These are phyloP conservation scores for Lasioglossum villosulum DNA, from an alignment of 2,888 invertebrate species.

Conservation along the genomic window DNA sequence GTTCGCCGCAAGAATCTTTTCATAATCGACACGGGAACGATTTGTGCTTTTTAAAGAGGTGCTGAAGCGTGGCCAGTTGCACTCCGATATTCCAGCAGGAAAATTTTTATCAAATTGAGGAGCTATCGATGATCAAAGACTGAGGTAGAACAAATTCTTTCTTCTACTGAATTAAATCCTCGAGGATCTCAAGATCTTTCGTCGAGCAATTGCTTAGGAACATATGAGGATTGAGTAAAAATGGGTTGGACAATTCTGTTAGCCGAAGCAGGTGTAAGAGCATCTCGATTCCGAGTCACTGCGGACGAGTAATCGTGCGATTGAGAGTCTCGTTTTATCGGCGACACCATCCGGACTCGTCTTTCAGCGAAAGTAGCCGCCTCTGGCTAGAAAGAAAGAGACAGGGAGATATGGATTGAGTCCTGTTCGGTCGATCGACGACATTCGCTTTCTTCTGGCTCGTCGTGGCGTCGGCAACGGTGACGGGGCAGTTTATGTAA, in stretches of 20 bases:
- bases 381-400: not conserved
- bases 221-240: too few species aligned
- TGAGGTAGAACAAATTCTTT: too few species aligned
- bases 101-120: not conserved
- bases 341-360: not conserved
- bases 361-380: slow-evolving; percentile 2
- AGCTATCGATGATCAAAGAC: too few species aligned
- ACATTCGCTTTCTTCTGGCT: not conserved
- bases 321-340: not conserved
- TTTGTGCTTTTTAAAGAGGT: too few species aligned
- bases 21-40: not conserved
- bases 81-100: too few species aligned
- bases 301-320: not conserved
- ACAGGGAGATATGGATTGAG: not conserved
- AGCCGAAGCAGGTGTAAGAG: too few species aligned
- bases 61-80: too few species aligned
- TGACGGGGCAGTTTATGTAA: not conserved
- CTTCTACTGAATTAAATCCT: too few species aligned
- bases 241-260: too few species aligned
- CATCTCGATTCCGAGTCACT: not conserved
- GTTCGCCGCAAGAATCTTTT: not conserved
- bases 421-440: not conserved
- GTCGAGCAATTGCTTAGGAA: too few species aligned
- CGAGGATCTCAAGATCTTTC: too few species aligned
- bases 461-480: not conserved